phyloP scores from a whole-genome alignment of 2,113 vertebrate genomes.

The Alosa alosa region DNA sequence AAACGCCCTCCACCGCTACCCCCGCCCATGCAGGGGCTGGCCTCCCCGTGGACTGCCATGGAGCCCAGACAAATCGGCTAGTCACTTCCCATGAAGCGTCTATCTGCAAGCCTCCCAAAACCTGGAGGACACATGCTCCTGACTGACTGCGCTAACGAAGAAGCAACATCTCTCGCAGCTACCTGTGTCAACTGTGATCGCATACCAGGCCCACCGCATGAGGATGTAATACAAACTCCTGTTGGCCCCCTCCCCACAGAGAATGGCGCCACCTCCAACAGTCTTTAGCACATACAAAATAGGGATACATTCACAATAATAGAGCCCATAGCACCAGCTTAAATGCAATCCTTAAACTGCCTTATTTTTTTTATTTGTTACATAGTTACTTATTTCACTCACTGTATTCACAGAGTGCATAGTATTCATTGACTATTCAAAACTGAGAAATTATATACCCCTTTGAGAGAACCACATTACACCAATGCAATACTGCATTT shows the following conservation, averaged over 20 bases:
- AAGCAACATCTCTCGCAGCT: constrained; percentile 35
- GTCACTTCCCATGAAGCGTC: constrained; percentile 49
- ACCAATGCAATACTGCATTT: not conserved
- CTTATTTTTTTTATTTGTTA: too few species aligned
- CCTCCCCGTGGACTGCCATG: constrained; percentile 41
- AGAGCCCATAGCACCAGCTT: not conserved
- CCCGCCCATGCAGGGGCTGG: constrained; percentile 29
- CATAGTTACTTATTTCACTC: not conserved
- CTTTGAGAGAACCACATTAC: not conserved
- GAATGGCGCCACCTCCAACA: not conserved
- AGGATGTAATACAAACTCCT: not conserved
- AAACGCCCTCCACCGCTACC: constrained; percentile 20
- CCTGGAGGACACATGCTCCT: constrained; percentile 19
- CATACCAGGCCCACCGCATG: constrained; percentile 26
- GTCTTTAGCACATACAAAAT: not conserved
- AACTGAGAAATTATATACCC: not conserved
- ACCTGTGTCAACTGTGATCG: constrained; percentile 39
- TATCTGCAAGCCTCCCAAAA: constrained; percentile 23
- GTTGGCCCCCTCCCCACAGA: not conserved
- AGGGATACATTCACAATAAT: not conserved
- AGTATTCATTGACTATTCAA: too few species aligned
- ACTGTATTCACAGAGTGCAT: not conserved
- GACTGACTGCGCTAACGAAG: constrained; percentile 41
- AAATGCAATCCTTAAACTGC: not conserved
- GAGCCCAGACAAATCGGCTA: constrained; percentile 33